Conservation (phyloP, 2,113 vertebrate genomes). For the Stegostoma tigrinum region DNA sequence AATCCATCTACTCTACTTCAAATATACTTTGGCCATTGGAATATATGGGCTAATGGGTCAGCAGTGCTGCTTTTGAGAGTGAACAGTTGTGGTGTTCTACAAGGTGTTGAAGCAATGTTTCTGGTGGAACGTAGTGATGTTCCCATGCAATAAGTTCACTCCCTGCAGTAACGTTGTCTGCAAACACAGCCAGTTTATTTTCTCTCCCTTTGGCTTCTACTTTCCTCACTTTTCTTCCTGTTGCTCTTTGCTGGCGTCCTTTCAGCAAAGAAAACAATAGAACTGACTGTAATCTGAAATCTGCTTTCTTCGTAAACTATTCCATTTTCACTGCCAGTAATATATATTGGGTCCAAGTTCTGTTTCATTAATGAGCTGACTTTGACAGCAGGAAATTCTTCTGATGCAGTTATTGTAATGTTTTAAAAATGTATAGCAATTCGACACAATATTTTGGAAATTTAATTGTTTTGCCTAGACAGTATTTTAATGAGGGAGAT, state of each 20-base stretch:
- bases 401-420: constrained; percentile 9
- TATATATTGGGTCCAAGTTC: background rate
- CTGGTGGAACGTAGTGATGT: too few relatives aligned
- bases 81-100: too few relatives aligned
- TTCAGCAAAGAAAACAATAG: background rate
- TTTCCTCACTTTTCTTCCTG: constrained; percentile 58
- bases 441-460: constrained; percentile 3
- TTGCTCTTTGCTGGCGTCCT: constrained; percentile 56
- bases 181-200: background rate
- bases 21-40: too few relatives aligned
- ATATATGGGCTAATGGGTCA: too few relatives aligned
- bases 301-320: constrained; percentile 1
- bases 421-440: constrained; percentile 27
- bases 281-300: background rate
- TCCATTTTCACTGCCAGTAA: background rate
- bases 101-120: too few relatives aligned
- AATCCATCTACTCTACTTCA: too few relatives aligned
- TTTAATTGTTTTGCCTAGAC: constrained; percentile 35
- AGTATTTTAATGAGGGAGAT: constrained; percentile 34
- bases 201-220: background rate
- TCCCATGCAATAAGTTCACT: too few relatives aligned
- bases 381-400: constrained; percentile 27
- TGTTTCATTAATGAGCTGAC: constrained; percentile 31
- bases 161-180: too few relatives aligned
- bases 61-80: too few relatives aligned